Base-by-base conservation (phyloP, 1,140 invertebrate species). In the Drosophila erecta region DNA sequence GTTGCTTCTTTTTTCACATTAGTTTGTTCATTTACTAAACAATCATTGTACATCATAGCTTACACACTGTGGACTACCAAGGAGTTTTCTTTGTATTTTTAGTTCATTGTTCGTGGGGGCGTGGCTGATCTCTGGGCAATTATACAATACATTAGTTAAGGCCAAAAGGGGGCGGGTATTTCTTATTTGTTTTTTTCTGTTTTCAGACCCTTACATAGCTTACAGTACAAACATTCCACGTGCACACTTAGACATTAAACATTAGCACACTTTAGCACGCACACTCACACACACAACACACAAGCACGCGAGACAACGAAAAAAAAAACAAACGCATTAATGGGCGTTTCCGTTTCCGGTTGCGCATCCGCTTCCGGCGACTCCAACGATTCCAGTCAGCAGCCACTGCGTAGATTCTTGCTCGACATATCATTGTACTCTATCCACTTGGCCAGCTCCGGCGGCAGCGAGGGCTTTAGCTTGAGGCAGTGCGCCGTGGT, bases 341-440 rank as follows among this genome's bases (percentile, higher is more conserved):
- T 40, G 46, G 46, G 46, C 43, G 55, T 20, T 24, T 51, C 47
- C 58, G 24, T 11, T 51, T 51, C 24, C 58, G 37, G 30, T 50
- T 35, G 41, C 69, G 20, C 49, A 10, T 30, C 24, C 46, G 49
- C 17, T 51, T 35, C 10, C 33, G 51, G 50, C 53, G 37, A 30
- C 15, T 33, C n/a, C 15, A 17, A 11, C 27, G 47, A 50, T 14
- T 33, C 65, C 72, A 38, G 84, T 89, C 84, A 89, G 91, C 90
- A 92, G 70, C 86, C 92, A 73, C 93, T 94, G 24, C 94, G 92
- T 44, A 95, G 75, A 59, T 93, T 94, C 65, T 93, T 94, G 61
- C 95, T 95, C 6, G 95, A 96, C 53, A 95, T 94, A 44, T 95
- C 94, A 76, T 95, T 96, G 65, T 94, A 94, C 76, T 96, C 95